Conservation (phyloP, 2,888 invertebrate genomes). For the Odontomyia ornata region DNA sequence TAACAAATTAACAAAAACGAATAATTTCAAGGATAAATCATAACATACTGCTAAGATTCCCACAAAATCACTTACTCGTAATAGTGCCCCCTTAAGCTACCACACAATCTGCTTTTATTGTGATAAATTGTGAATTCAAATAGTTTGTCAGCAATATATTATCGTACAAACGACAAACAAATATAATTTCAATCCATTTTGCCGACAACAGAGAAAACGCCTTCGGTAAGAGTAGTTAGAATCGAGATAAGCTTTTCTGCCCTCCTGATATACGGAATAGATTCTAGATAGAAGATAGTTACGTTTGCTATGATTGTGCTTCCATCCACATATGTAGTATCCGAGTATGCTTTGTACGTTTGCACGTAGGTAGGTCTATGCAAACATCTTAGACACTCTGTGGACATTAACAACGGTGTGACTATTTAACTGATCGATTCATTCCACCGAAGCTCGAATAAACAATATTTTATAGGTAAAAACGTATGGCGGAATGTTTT, state of each 20-base stretch:
- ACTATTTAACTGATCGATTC: slow-evolving; percentile 13
- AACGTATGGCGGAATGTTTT: no score
- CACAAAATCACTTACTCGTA: no score
- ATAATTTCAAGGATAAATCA: no score
- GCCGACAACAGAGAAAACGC: not conserved
- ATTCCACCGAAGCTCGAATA: not conserved
- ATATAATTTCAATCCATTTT: slow-evolving; percentile 19
- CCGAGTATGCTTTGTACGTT: no score
- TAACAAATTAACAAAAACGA: no score
- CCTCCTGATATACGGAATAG: not conserved
- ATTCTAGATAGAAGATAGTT: not conserved
- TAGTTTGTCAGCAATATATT: slow-evolving; percentile 27
- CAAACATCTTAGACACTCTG: no score
- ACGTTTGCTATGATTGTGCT: not conserved
- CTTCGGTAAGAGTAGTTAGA: slow-evolving; percentile 13
- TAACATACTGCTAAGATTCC: no score
- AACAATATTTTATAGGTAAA: not conserved
- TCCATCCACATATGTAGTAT: no score
- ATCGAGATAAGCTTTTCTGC: slow-evolving; percentile 6
- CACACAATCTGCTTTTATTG: no score
- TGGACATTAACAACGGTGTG: not conserved
- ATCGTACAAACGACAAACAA: not conserved
- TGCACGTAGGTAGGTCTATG: no score
- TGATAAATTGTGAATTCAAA: slow-evolving; percentile 13
- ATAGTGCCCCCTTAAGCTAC: no score